Percentiles rank a stretch among this genome's conserved stretches.
Evolutionary conservation across 1,140 invertebrate species (phyloP).

Genomic region (Penaeus japonicus): DNA sequence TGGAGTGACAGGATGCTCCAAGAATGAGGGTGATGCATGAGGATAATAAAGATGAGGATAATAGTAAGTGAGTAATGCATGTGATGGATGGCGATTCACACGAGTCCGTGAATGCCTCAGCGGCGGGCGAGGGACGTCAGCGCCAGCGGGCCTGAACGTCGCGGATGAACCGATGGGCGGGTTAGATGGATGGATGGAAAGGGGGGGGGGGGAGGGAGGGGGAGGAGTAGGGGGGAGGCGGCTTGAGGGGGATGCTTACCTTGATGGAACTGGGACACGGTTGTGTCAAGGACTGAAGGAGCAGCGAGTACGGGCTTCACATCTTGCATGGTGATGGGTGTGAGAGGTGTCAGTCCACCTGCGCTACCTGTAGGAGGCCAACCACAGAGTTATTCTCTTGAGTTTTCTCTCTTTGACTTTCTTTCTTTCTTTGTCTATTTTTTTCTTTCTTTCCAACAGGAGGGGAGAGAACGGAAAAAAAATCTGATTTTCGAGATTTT

Average conservation of each 20-base stretch:
- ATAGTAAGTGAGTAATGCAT: no score
- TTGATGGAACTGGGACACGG: slow-evolving; percentile 71
- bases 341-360: slow-evolving; percentile 74
- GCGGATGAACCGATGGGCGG: neutral
- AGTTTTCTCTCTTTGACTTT: neutral
- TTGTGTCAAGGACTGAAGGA: slow-evolving; percentile 69
- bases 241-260: slow-evolving; percentile 50
- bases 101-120: no score
- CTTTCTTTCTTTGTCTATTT: neutral
- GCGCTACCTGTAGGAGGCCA: slow-evolving; percentile 65
- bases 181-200: neutral
- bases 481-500: no score
- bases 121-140: no score
- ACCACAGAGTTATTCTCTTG: neutral
- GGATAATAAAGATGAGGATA: no score
- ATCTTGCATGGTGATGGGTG: slow-evolving; percentile 81
- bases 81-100: no score
- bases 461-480: neutral
- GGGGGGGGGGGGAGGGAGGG: neutral
- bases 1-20: no score
- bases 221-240: neutral
- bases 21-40: no score
- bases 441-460: neutral
- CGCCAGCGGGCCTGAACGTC: neutral
- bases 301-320: slow-evolving; percentile 71